These are phyloP conservation scores for Steinernema scapterisci DNA, from an alignment of 2,888 invertebrate genomes.

Conservation along the genomic window DNA sequence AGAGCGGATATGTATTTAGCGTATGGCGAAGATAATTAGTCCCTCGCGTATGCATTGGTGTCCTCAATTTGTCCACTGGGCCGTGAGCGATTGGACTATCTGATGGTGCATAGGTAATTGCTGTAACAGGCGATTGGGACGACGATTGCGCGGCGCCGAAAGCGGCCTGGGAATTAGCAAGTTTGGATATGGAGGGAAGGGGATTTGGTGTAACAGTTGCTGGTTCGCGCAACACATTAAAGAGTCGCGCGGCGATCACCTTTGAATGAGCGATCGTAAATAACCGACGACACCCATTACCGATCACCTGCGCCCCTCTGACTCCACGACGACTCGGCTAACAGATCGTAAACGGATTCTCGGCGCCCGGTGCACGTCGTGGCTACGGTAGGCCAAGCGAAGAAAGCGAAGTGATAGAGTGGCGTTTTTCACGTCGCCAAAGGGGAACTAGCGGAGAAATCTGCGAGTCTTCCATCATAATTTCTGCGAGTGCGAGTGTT, in stretches of 20 bases:
- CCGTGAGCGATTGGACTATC: not conserved
- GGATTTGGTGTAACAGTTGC: conserved; percentile 30
- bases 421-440: conserved; percentile 19
- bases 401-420: not conserved
- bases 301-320: conserved; percentile 23
- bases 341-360: conserved; percentile 27
- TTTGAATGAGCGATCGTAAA: conserved; percentile 31
- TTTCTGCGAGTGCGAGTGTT: conserved; percentile 15
- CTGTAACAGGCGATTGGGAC: conserved; percentile 20
- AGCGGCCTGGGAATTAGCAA: not conserved
- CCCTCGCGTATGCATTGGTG: not conserved
- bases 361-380: no score
- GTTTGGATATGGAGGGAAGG: conserved; percentile 3
- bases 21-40: not conserved
- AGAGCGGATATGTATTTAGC: not conserved
- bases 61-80: conserved; percentile 22
- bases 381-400: conserved; percentile 12
- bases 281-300: conserved; percentile 27
- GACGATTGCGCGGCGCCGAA: conserved; percentile 15
- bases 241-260: conserved; percentile 24
- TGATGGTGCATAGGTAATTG: conserved; percentile 5
- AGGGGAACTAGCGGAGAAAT: conserved; percentile 16
- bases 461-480: conserved; percentile 24
- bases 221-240: conserved; percentile 23
- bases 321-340: conserved; percentile 4